Percentiles rank a stretch among this genome's conserved stretches.
Evolutionary conservation across 2,888 invertebrate species (phyloP).

Genomic region (Craniophora ligustri): DNA sequence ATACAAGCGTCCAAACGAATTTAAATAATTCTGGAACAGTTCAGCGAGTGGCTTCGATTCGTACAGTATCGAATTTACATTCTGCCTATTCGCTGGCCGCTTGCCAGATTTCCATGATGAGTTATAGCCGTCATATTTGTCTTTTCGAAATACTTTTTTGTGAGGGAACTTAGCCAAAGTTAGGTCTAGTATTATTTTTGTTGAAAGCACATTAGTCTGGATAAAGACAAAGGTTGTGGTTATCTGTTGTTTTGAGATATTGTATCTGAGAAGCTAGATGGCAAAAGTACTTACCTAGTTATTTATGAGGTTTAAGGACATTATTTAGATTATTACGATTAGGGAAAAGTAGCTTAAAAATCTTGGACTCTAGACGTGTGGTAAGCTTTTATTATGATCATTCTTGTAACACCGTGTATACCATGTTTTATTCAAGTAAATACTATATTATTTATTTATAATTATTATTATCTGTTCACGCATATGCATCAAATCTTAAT

Average conservation of each 20-base stretch:
- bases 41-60: constrained; percentile 57
- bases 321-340: too few relatives aligned
- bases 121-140: constrained; percentile 65
- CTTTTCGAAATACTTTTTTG: constrained; percentile 42
- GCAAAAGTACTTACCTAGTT: background rate
- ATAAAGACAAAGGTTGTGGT: constrained; percentile 12
- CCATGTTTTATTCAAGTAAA: too few relatives aligned
- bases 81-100: constrained; percentile 61
- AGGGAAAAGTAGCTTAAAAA: too few relatives aligned
- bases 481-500: too few relatives aligned
- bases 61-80: constrained; percentile 70
- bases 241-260: constrained; percentile 18
- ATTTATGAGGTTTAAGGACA: too few relatives aligned
- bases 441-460: too few relatives aligned
- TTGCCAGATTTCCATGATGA: constrained; percentile 60
- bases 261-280: background rate
- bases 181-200: constrained; percentile 38
- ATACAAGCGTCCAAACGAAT: constrained; percentile 48
- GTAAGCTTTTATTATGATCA: too few relatives aligned
- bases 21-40: constrained; percentile 55
- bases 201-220: constrained; percentile 17
- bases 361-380: too few relatives aligned
- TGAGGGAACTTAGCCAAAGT: constrained; percentile 22
- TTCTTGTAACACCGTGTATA: too few relatives aligned
- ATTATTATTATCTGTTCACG: too few relatives aligned